A percentile compares a stretch with the other conserved stretches of the same genome.
Evolutionary conservation across 2,797 vertebrate genomes (phyloP).

Genomic region (Graptemys geographica): DNA sequence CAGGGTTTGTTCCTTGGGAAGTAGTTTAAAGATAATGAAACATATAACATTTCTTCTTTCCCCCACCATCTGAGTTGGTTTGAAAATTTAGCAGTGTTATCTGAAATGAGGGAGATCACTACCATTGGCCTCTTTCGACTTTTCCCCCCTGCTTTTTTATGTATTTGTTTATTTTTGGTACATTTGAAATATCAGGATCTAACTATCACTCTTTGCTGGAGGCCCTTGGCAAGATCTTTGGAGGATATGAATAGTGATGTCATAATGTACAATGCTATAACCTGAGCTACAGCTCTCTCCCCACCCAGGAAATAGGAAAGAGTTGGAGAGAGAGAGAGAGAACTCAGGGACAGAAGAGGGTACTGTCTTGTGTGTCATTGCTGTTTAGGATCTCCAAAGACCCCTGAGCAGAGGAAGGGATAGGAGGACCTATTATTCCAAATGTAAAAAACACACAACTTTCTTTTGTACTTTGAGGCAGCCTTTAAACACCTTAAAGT

Average conservation of each 20-base stretch:
- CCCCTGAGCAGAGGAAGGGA: background rate
- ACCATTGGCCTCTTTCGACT: slow-evolving; percentile 41
- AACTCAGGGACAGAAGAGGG: background rate
- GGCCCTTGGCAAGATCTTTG: slow-evolving; percentile 36
- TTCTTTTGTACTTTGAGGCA: background rate
- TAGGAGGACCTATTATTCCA: background rate
- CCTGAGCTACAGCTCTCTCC: background rate
- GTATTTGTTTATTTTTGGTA: background rate
- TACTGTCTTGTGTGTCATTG: background rate
- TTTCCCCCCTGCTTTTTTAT: background rate
- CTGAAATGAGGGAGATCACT: background rate
- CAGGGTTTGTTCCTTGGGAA: slow-evolving; percentile 5
- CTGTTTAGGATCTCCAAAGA: background rate
- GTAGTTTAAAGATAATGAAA: slow-evolving; percentile 28
- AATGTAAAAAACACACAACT: background rate
- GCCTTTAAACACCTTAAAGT: background rate
- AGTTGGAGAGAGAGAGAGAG: slow-evolving; percentile 13
- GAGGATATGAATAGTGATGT: slow-evolving; percentile 14
- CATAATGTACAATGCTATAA: background rate
- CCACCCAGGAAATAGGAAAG: background rate
- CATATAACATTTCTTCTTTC: background rate
- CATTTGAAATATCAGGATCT: background rate
- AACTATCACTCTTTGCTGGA: background rate
- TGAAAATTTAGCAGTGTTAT: slow-evolving; percentile 34
- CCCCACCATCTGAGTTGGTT: background rate